These are phyloP conservation scores for Calidris pygmaea DNA, from an alignment of 2,113 vertebrate genomes.

Conservation along the genomic window DNA sequence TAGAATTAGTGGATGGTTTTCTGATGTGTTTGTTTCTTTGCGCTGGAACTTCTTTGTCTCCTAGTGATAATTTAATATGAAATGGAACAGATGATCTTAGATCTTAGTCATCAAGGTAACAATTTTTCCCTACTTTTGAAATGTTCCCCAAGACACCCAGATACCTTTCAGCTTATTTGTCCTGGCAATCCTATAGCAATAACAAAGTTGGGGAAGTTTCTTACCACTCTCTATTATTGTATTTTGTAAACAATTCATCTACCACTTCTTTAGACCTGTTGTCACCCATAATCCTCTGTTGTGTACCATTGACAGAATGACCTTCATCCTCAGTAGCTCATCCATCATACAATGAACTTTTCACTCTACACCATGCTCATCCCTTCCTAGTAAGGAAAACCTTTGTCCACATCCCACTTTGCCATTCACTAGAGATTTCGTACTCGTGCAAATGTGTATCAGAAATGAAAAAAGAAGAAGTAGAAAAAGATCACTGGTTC, in stretches of 20 bases:
- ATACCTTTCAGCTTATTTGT: not conserved
- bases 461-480: constrained; percentile 51
- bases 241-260: constrained; percentile 59
- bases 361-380: constrained; percentile 78
- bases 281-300: constrained; percentile 78
- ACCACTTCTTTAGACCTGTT: constrained; percentile 43
- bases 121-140: not conserved
- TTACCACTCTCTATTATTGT: not conserved
- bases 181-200: not conserved
- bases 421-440: constrained; percentile 78
- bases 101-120: not conserved
- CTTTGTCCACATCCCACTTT: constrained; percentile 85
- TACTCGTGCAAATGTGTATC: constrained; percentile 24
- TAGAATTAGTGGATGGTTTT: not conserved
- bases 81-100: not conserved
- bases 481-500: constrained; percentile 71
- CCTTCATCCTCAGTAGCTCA: constrained; percentile 86
- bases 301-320: constrained; percentile 85
- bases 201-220: not conserved
- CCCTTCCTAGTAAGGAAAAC: constrained; percentile 80
- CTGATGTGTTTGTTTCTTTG: not conserved
- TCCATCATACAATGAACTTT: constrained; percentile 97
- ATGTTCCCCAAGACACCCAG: not conserved
- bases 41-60: not conserved
- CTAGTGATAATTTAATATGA: not conserved